Evolutionary conservation across 1,140 invertebrate species (phyloP).

Genomic region (Geopemphigus sp.): DNA sequence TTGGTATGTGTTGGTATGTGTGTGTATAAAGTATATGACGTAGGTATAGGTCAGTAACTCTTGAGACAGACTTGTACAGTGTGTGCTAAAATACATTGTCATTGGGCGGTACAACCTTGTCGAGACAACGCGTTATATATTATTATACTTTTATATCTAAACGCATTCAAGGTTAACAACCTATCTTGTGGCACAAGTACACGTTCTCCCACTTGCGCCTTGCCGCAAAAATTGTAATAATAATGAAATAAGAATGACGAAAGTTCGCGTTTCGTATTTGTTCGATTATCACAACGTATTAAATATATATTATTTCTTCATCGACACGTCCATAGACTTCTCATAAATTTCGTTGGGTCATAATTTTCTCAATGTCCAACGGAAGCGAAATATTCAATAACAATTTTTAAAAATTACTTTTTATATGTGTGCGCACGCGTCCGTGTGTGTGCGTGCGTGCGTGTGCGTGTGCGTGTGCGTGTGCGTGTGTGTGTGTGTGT

Average conservation of each 20-base stretch:
- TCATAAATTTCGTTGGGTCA: neutral
- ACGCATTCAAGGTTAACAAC: constrained; percentile 37
- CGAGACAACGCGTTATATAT: constrained; percentile 7
- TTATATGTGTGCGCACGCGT: no score
- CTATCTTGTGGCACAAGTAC: neutral
- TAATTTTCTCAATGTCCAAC: no score
- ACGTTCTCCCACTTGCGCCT: neutral
- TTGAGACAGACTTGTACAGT: neutral
- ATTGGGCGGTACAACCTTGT: constrained; percentile 32
- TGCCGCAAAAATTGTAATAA: neutral
- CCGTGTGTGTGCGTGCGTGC: no score
- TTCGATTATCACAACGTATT: no score
- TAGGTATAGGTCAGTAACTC: constrained; percentile 40
- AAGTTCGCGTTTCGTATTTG: no score
- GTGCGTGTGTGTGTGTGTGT: no score
- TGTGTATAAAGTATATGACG: neutral
- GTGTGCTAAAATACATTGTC: constrained; percentile 19
- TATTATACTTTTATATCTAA: neutral
- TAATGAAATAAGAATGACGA: no score
- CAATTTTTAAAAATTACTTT: no score
- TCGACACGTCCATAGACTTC: neutral
- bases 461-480: no score
- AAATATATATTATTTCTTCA: neutral
- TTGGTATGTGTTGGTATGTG: neutral
- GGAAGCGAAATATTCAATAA: no score